phyloP scores from a whole-genome alignment of 2,113 vertebrate species.

The Maccullochella peelii region DNA sequence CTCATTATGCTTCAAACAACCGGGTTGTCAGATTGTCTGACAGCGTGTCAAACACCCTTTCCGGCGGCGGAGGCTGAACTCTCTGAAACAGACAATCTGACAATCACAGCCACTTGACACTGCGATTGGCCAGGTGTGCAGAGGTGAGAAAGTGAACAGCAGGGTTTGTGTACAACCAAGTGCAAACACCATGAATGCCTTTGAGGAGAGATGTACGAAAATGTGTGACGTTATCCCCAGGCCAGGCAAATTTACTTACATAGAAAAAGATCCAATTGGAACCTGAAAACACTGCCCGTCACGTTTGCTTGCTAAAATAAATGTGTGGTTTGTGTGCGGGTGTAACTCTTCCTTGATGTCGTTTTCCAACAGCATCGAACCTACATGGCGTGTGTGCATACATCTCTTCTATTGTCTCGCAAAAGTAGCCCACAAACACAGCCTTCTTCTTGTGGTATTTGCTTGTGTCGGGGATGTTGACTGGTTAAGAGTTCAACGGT shows the following conservation, averaged over 20 bases:
- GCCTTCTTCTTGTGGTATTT: neutral
- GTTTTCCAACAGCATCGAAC: neutral
- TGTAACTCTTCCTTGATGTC: neutral
- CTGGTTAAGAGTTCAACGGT: neutral
- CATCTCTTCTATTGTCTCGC: too few species aligned
- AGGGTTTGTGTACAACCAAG: neutral
- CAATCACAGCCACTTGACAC: neutral
- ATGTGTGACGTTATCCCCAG: neutral
- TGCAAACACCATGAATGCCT: neutral
- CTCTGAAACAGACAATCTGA: neutral
- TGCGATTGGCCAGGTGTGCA: neutral
- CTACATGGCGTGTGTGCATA: neutral
- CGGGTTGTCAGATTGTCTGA: neutral
- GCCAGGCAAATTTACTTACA: neutral
- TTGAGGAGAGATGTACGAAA: neutral
- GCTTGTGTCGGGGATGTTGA: neutral
- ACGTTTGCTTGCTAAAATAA: neutral
- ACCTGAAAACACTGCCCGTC: neutral
- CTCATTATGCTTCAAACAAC: neutral
- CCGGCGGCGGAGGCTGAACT: neutral
- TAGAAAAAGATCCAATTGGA: neutral
- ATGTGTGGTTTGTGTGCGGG: neutral
- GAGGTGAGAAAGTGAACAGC: neutral
- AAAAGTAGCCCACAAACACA: neutral
- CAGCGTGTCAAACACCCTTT: neutral